phyloP scores from a whole-genome alignment of 2,797 vertebrate species.

The Eupleurogrammus muticus region DNA sequence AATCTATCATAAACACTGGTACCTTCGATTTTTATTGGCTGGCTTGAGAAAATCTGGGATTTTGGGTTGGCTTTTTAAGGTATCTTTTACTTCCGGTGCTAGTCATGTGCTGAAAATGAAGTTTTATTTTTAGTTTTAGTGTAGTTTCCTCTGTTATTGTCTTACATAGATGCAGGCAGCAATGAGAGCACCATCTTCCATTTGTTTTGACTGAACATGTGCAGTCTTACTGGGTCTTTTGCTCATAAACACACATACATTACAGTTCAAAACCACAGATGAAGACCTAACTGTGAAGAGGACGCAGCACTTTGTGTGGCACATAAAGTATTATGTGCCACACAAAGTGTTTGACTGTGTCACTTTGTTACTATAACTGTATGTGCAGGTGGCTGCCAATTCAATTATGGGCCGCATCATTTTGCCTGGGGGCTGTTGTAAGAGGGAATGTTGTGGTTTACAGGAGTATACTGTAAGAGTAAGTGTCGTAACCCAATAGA shows the following conservation, averaged over 20 bases:
- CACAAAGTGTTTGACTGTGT: background rate
- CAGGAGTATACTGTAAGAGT: background rate
- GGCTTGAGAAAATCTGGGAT: background rate
- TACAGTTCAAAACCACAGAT: no score
- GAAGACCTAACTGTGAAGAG: background rate
- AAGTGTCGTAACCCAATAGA: background rate
- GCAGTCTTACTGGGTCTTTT: background rate
- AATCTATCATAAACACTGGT: conserved; percentile 31
- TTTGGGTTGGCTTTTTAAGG: conserved; percentile 4
- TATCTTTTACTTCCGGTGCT: background rate
- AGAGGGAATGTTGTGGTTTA: no score
- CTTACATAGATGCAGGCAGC: background rate
- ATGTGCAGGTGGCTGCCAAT: background rate
- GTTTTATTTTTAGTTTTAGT: background rate
- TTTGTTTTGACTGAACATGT: background rate
- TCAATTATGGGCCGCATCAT: background rate
- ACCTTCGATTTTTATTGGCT: conserved; percentile 23
- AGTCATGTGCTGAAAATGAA: background rate
- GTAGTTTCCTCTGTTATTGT: background rate
- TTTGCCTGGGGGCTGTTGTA: background rate
- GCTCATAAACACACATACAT: background rate
- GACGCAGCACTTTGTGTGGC: background rate
- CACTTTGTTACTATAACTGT: background rate
- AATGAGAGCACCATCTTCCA: background rate
- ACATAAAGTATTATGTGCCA: background rate